phyloP scores from a whole-genome alignment of 2,113 vertebrate species.

The Spizaetus ornatus region DNA sequence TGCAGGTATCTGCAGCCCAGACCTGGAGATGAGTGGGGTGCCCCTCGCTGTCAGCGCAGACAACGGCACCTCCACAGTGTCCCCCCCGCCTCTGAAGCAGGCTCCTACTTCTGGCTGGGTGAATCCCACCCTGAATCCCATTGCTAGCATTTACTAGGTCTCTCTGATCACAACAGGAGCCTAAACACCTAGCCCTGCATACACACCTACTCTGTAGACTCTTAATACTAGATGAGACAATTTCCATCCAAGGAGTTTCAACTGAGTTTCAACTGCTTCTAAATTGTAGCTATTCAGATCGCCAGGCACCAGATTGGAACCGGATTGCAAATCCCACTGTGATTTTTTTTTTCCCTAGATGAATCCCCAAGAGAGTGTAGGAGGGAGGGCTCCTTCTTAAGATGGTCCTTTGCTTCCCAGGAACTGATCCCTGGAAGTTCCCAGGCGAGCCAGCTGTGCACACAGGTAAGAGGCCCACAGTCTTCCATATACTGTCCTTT shows the following conservation, averaged over 20 bases:
- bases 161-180: neutral
- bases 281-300: neutral
- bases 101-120: neutral
- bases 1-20: neutral
- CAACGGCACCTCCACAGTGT: rapidly evolving
- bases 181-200: neutral
- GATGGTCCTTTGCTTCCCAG: neutral
- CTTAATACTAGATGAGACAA: neutral
- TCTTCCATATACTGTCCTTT: neutral
- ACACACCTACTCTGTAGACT: neutral
- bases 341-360: neutral
- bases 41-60: neutral
- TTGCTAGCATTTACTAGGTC: neutral
- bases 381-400: neutral
- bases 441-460: neutral
- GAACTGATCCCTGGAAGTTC: neutral
- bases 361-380: neutral
- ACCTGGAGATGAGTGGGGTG: neutral
- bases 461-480: neutral
- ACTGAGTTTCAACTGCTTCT: neutral
- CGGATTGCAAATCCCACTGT: neutral
- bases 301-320: neutral
- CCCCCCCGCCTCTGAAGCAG: neutral
- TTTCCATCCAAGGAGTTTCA: neutral
- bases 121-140: neutral